Percentiles rank a stretch among this genome's conserved stretches.
Evolutionary conservation across 2,113 vertebrate species (phyloP).

Genomic region (Astatoreochromis straeleni): DNA sequence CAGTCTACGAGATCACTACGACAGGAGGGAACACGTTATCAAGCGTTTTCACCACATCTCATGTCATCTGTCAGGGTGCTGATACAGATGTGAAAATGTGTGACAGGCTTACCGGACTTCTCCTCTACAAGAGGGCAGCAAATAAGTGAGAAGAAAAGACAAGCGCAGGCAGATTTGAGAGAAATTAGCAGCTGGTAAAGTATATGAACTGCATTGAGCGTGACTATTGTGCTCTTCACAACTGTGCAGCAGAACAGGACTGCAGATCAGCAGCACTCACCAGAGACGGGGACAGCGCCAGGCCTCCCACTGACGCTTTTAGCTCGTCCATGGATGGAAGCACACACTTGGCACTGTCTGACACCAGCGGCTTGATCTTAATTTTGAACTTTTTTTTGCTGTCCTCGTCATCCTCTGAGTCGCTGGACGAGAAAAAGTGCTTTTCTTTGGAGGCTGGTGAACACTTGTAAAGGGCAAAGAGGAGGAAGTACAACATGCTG

Average conservation of each 20-base stretch:
- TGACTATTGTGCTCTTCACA: background rate
- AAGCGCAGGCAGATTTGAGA: background rate
- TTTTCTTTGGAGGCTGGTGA: conserved; percentile 85
- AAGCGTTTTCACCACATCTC: conserved; percentile 1
- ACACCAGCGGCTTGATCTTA: conserved; percentile 89
- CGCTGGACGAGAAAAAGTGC: conserved; percentile 94
- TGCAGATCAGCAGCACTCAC: conserved; percentile 68
- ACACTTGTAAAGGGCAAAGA: conserved; percentile 76
- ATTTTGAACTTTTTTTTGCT: conserved; percentile 93
- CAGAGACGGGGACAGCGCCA: conserved; percentile 91
- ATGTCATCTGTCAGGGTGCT: background rate
- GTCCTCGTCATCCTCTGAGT: conserved; percentile 94
- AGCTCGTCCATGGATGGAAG: conserved; percentile 88
- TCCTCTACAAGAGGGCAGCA: conserved; percentile 77
- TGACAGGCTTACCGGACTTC: conserved; percentile 88
- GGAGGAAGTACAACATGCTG: background rate
- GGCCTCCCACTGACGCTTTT: conserved; percentile 89
- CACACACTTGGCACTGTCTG: conserved; percentile 79
- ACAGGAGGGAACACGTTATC: background rate
- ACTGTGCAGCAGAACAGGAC: background rate
- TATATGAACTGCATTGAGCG: background rate
- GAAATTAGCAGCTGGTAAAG: background rate
- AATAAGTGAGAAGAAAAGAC: background rate
- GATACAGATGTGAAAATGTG: background rate
- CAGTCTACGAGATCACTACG: background rate